Conservation (phyloP, 1,140 invertebrate genomes). For the Cherax destructor region DNA sequence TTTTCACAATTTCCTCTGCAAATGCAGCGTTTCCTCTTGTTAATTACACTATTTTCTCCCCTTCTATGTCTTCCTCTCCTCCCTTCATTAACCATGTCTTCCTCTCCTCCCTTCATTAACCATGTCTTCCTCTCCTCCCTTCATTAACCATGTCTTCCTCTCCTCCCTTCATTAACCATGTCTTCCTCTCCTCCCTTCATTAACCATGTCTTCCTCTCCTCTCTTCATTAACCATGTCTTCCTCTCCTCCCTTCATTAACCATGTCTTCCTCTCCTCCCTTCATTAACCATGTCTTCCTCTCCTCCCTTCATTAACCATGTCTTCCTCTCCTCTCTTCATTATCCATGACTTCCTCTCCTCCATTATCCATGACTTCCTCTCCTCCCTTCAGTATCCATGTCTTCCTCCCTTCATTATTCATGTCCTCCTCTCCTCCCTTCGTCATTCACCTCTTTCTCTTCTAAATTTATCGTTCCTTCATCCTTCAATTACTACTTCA, state of each 20-base stretch:
- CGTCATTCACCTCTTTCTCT: neutral
- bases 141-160: neutral
- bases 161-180: neutral
- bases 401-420: neutral
- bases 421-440: neutral
- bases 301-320: neutral
- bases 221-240: neutral
- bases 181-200: neutral
- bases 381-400: neutral
- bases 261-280: neutral
- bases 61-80: no score
- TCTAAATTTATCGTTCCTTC: neutral
- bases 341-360: neutral
- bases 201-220: no score
- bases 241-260: neutral
- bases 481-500: no score
- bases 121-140: neutral
- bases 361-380: neutral
- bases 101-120: no score
- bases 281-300: neutral
- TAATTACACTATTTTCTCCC: no score
- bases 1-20: no score
- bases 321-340: neutral
- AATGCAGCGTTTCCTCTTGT: no score
- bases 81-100: no score